phyloP scores from a whole-genome alignment of 2,888 invertebrate genomes.

The Cenopis cana region DNA sequence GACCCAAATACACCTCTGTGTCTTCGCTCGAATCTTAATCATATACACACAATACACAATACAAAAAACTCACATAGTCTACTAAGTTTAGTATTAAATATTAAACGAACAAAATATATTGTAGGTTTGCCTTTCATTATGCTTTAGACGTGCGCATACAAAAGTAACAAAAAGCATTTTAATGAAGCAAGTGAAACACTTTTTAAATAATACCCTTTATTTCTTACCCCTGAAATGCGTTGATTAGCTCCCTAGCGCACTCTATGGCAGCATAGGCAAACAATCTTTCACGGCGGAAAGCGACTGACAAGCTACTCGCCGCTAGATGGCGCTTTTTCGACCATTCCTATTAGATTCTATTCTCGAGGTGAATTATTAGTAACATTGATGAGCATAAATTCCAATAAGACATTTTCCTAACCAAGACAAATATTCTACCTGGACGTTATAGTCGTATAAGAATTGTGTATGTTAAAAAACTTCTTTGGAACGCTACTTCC shows the following conservation, averaged over 20 bases:
- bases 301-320: slow-evolving; percentile 64
- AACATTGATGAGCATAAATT: not conserved
- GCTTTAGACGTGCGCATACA: no score
- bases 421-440: not conserved
- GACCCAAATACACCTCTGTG: no score
- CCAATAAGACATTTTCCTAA: slow-evolving; percentile 8
- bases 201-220: not conserved
- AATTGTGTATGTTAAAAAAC: slow-evolving; percentile 4
- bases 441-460: not conserved
- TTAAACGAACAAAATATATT: no score
- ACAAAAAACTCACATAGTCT: no score
- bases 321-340: slow-evolving; percentile 65
- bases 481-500: not conserved
- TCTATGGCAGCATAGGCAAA: slow-evolving; percentile 51
- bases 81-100: no score
- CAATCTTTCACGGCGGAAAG: slow-evolving; percentile 23
- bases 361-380: not conserved
- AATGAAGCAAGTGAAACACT: not conserved
- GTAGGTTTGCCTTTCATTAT: no score
- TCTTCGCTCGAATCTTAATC: no score
- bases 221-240: not conserved
- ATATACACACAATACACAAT: no score
- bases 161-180: not conserved
- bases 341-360: slow-evolving; percentile 48
- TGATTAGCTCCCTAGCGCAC: slow-evolving; percentile 57